Evolutionary conservation across 2,888 invertebrate genomes (phyloP).

Genomic region (Aphodius granarius): DNA sequence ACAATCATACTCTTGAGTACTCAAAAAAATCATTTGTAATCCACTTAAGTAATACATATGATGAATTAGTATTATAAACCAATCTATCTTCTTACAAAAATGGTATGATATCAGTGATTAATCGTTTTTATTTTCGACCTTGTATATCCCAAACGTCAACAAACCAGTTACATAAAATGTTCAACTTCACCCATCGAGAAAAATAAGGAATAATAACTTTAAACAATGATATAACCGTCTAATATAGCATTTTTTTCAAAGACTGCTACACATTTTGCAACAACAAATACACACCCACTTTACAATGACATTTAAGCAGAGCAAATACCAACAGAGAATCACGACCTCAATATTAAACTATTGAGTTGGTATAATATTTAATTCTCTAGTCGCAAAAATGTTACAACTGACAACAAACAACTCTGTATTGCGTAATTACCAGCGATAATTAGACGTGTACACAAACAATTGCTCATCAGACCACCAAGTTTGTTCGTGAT

Average conservation of each 20-base stretch:
- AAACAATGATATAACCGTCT: background rate
- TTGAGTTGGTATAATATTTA: background rate
- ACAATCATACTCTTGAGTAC: no score
- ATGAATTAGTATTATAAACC: background rate
- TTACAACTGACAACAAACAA: background rate
- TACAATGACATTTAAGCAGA: background rate
- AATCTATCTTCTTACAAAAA: background rate
- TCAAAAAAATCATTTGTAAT: background rate
- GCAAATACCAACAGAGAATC: background rate
- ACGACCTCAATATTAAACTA: background rate
- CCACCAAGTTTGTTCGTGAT: background rate
- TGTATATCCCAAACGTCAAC: background rate
- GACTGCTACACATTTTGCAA: background rate
- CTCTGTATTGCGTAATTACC: background rate
- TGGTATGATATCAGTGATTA: background rate
- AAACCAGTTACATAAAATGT: background rate
- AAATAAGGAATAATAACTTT: no score
- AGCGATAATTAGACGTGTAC: background rate
- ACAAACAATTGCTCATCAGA: background rate
- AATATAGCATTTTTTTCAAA: background rate
- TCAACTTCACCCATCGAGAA: no score
- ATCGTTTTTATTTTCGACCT: background rate
- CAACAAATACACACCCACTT: background rate
- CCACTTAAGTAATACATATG: background rate
- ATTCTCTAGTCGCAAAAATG: background rate